phyloP scores from a whole-genome alignment of 2,797 vertebrate genomes.

The Heteromormyrus szaboi region DNA sequence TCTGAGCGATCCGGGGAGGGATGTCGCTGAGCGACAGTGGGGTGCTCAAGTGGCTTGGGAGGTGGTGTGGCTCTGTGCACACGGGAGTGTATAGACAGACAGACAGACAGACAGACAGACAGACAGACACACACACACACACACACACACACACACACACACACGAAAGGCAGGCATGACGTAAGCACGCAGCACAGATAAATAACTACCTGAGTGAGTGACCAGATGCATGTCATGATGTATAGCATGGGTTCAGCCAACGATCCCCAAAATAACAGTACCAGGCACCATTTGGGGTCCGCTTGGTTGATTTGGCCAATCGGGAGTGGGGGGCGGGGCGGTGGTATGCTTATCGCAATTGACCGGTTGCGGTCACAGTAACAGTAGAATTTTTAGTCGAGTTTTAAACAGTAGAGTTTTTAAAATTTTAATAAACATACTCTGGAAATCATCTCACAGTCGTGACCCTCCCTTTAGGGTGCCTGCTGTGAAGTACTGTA shows the following conservation, averaged over 20 bases:
- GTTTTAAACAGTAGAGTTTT: neutral
- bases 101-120: no score
- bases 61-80: constrained; percentile 71
- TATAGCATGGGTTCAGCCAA: neutral
- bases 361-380: neutral
- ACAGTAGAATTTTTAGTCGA: neutral
- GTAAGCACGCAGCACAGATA: neutral
- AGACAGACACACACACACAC: no score
- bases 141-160: neutral
- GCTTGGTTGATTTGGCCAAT: neutral
- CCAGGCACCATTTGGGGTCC: neutral
- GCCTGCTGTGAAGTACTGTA: neutral
- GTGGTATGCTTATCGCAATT: neutral
- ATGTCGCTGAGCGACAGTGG: constrained; percentile 79
- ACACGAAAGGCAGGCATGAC: neutral
- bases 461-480: neutral
- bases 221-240: neutral
- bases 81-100: neutral
- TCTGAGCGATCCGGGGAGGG: constrained; percentile 78
- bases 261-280: neutral
- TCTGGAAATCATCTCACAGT: neutral
- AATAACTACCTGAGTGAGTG: neutral
- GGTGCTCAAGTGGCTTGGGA: constrained; percentile 62
- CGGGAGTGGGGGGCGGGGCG: neutral
- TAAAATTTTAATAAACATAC: neutral